Base-by-base conservation (phyloP, 2,888 invertebrate species). In the Scaptodrosophila latifasciaeformis region DNA sequence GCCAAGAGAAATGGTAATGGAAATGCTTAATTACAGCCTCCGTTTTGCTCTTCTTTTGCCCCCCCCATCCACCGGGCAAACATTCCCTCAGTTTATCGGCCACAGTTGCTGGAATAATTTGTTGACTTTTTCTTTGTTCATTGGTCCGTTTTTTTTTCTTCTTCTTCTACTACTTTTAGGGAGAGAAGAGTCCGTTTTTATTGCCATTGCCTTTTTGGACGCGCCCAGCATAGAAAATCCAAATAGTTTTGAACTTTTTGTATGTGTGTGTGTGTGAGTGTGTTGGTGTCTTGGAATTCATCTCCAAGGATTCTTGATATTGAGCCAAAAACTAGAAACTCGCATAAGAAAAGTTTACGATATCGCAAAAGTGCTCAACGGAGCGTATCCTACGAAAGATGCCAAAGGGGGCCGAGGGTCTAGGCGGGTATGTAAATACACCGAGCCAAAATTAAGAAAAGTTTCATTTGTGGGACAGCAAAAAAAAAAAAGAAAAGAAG, bases 341-440 rank as follows among this genome's bases (percentile, higher is more conserved):
- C 65, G 35, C 77, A 70, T 76, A 70, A 74, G 65, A 72, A 75
- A 39, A 75, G 47, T 74, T 74, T 74, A 74, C 74, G 74, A 74
- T 66, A 57, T 60, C 48, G 51, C 53, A 57, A 55, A 56, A 52
- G 54, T 48, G 57, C 63, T 37, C 37, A 37, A 37, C 15, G 10
- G 37, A 1, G 37, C 13, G 17, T 13, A 24, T 24, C 24, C 24
- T 5, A 24, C 7, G 24, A 24, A 7, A 24, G 24, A 24, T 7
- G 24, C 24, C 7, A 3, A 3, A 7, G 4, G 4, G 4, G 24
- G 7, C 4, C 4, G 24, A 3, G 24, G 24, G 24, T 24, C 24
- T 5, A 24, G 24, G 24, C 4, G 3, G 24, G 37, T 60, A 69
- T 72, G 62, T 56, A 76, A 62, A 65, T 72, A 67, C 72, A 72